phyloP scores from a whole-genome alignment of 64 coral and sea anemone species.

The Exaiptasia diaphana region DNA sequence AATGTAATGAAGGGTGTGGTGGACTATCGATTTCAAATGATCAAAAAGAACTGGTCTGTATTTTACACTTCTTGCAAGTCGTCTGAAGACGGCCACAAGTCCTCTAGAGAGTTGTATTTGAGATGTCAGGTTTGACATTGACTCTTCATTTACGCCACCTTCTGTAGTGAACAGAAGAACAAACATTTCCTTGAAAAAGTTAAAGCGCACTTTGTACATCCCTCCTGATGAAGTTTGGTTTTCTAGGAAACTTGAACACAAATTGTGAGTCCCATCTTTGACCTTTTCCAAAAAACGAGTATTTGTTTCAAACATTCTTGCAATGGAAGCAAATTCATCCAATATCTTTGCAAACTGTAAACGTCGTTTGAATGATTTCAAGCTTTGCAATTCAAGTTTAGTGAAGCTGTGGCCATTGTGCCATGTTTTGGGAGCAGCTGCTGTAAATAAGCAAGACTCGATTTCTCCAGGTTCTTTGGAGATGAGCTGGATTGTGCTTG shows the following conservation, averaged over 20 bases:
- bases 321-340: conserved; percentile 13
- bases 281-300: background rate
- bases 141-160: background rate
- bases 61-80: background rate
- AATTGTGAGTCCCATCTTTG: background rate
- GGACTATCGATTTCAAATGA: background rate
- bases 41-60: background rate
- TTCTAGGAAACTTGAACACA: conserved; percentile 6
- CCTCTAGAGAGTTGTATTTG: background rate
- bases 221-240: background rate
- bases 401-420: background rate
- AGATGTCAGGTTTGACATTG: background rate
- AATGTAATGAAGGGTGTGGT: background rate
- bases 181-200: background rate
- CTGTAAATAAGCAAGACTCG: background rate
- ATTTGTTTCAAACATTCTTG: background rate
- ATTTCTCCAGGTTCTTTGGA: background rate
- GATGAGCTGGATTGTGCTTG: background rate
- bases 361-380: background rate
- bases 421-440: background rate
- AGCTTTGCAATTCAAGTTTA: background rate
- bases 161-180: background rate
- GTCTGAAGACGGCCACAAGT: background rate
- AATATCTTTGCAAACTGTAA: conserved; percentile 19
- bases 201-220: conserved; percentile 1